Percentiles rank a stretch among this genome's conserved stretches.
Evolutionary conservation across 2,797 vertebrate genomes (phyloP).

Genomic region (Lagocephalus sceleratus): DNA sequence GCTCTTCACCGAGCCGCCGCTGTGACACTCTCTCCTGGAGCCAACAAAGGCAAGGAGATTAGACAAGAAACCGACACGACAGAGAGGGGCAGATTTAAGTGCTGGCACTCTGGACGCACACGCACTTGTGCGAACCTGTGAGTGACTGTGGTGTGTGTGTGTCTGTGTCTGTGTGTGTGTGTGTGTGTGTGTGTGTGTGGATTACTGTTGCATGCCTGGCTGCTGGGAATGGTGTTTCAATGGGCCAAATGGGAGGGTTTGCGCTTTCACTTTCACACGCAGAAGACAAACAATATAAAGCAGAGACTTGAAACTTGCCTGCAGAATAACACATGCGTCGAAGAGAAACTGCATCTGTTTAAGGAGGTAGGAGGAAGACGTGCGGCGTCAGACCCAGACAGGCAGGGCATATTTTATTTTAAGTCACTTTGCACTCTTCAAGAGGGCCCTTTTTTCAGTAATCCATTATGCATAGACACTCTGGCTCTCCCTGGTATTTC

Average conservation of each 20-base stretch:
- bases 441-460: conserved; percentile 75
- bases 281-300: too few relatives aligned
- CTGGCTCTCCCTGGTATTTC: conserved; percentile 81
- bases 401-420: conserved; percentile 64
- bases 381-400: conserved; percentile 35
- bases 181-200: too few relatives aligned
- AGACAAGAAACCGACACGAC: conserved; percentile 53
- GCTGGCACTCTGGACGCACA: too few relatives aligned
- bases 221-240: conserved; percentile 2
- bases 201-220: conserved; percentile 8
- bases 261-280: too few relatives aligned
- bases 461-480: conserved; percentile 85
- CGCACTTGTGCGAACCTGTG: conserved; percentile 12
- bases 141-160: conserved; percentile 8
- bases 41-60: conserved; percentile 64
- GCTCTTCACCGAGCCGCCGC: conserved; percentile 61
- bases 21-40: conserved; percentile 51
- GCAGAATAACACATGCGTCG: too few relatives aligned
- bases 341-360: conserved; percentile 46
- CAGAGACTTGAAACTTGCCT: too few relatives aligned
- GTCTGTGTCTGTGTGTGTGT: too few relatives aligned
- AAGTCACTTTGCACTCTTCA: conserved; percentile 74
- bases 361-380: conserved; percentile 1
- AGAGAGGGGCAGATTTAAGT: conserved; percentile 17
- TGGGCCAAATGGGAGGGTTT: background rate